Base-by-base conservation (phyloP, 2,113 vertebrate genomes). In the Gadus macrocephalus region DNA sequence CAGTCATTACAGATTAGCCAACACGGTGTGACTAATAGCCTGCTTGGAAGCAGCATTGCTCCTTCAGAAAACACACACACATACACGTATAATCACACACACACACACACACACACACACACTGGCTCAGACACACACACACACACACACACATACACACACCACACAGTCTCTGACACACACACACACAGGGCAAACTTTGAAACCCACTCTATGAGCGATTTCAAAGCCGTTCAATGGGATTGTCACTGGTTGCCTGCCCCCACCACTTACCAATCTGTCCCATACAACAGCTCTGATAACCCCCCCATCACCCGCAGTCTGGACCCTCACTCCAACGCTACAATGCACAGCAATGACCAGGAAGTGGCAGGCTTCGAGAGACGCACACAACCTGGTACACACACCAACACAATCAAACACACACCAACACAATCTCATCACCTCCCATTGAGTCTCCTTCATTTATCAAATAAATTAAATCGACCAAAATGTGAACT, bases 1-100 rank as follows among this genome's bases (percentile, higher is more conserved):
- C 81, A 86, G 89, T 81, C 83, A 86, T 90, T 89, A 89, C 82
- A 89, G 88, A 89, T 89, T 88, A 89, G 86, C 81, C 85, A 84
- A 73, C 78, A 78, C 76, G 72, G 79, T 74, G 75, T 87, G 81
- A 86, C 84, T 89, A 90, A 89, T 87, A 84, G 87, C 82, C 76
- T 83, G 85, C 78, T 81, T 58, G 64, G 68, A 77, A 85, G 82
- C 82, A 82, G 85, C 76, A 65, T 71, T 79, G 83, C 68, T 27
- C 76, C 72, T 81, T 77, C 79, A 68, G n/a, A 58, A 73, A 73
- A 67, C 70, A 70, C 74, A 73, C 74, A 81, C 63, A 69, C 68
- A 78, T 25, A 56, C 67, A 86, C 85, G 85, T 74, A 80, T 83
- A 80, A 71, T 31, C 78, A 85, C 84, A 75, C 78, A 74, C 73